These are phyloP conservation scores for Acronicta alni DNA, from an alignment of 2,888 invertebrate species.

Conservation along the genomic window DNA sequence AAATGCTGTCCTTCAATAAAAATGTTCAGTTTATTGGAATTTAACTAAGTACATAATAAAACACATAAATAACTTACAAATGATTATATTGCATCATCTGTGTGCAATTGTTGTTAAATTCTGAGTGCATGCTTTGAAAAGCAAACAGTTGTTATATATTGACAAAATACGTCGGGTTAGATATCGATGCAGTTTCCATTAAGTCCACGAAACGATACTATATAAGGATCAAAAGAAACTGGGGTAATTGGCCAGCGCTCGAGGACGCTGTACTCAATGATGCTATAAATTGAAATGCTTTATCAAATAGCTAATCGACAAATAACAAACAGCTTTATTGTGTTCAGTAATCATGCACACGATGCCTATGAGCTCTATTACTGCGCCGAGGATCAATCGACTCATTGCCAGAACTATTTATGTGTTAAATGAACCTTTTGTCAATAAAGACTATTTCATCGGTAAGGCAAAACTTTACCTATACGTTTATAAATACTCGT, in stretches of 20 bases:
- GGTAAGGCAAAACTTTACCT: conserved; percentile 24
- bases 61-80: not conserved
- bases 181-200: conserved; percentile 37
- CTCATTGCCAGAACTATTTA: conserved; percentile 64
- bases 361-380: conserved; percentile 69
- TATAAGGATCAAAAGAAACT: conserved; percentile 65
- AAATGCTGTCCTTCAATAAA: no score
- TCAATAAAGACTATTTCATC: conserved; percentile 43
- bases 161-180: conserved; percentile 1
- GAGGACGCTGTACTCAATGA: conserved; percentile 76
- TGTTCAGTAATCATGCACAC: conserved; percentile 65
- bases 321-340: conserved; percentile 78
- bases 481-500: conserved; percentile 25
- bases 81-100: not conserved
- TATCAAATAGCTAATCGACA: conserved; percentile 80
- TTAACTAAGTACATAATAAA: no score
- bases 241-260: conserved; percentile 75
- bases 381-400: conserved; percentile 62
- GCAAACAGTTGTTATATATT: conserved; percentile 6
- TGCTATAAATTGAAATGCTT: conserved; percentile 83
- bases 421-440: conserved; percentile 53
- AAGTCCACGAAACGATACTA: conserved; percentile 54
- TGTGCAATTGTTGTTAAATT: not conserved
- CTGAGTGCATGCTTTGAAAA: conserved; percentile 13
- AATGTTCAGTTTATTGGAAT: no score